Conservation (phyloP, 2,888 invertebrate species). For the Leucophenga maculata region DNA sequence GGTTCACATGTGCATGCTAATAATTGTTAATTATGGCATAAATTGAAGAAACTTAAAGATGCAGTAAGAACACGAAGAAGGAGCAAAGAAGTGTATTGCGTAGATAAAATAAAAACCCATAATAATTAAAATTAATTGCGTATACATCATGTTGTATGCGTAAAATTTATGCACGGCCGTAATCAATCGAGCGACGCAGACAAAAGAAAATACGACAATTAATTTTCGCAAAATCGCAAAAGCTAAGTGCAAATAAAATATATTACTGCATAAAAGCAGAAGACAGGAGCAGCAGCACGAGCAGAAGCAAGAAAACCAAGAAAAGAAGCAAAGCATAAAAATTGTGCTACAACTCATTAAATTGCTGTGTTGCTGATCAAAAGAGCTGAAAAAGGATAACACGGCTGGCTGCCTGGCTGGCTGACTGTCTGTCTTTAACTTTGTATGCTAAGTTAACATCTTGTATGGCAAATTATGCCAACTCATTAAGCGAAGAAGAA, state of each 20-base stretch:
- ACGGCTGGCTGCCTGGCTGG: background rate
- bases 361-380: background rate
- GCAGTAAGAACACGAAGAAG: too few relatives aligned
- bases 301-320: background rate
- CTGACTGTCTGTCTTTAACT: background rate
- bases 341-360: conserved; percentile 19
- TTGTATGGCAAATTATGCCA: conserved; percentile 8
- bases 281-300: background rate
- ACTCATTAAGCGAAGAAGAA: conserved; percentile 9
- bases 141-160: conserved; percentile 2
- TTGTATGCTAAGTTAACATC: background rate
- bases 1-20: conserved; percentile 1
- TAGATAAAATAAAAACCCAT: too few relatives aligned
- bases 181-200: conserved; percentile 5
- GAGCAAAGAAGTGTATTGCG: too few relatives aligned
- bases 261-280: background rate
- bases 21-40: conserved; percentile 20
- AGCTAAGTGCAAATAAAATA: conserved; percentile 2
- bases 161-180: background rate
- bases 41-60: background rate
- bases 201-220: conserved; percentile 10
- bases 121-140: conserved; percentile 22
- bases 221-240: background rate
- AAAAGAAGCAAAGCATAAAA: background rate
- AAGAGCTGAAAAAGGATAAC: background rate